Conservation (phyloP, 37 sponge, comb jelly and placozoan species). For the Crambe crambe region DNA sequence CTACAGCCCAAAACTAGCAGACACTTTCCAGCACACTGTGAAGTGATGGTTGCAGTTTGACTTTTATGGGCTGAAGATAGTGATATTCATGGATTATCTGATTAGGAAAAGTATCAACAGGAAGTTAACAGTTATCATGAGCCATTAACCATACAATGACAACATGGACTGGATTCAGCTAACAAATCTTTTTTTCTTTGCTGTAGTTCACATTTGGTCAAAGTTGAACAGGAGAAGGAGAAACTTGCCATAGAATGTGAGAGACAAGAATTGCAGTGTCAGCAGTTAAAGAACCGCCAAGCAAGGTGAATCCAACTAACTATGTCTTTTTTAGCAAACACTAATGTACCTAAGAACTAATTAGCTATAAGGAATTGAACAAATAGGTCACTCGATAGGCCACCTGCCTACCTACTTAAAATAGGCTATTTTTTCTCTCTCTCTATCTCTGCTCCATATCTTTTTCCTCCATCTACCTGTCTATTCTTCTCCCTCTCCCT, state of each 20-base stretch:
- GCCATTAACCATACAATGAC: no score
- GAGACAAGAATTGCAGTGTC: constrained; percentile 40
- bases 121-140: no score
- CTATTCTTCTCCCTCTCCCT: constrained; percentile 7
- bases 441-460: neutral
- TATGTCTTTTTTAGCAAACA: neutral
- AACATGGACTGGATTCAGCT: no score
- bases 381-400: neutral
- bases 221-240: constrained; percentile 36
- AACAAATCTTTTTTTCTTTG: neutral
- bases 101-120: no score
- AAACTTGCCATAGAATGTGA: constrained; percentile 32
- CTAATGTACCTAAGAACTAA: neutral
- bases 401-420: constrained; percentile 1
- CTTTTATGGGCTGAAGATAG: no score
- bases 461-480: neutral
- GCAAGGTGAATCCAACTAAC: neutral
- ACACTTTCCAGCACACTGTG: no score
- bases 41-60: no score
- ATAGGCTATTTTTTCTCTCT: neutral
- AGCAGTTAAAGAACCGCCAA: constrained; percentile 42
- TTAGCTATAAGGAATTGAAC: neutral
- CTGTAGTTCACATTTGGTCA: constrained; percentile 9
- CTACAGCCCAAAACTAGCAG: no score
- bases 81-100: no score